These are phyloP conservation scores for Melanerpes formicivorus DNA, from an alignment of 2,113 vertebrate species.

Conservation along the genomic window DNA sequence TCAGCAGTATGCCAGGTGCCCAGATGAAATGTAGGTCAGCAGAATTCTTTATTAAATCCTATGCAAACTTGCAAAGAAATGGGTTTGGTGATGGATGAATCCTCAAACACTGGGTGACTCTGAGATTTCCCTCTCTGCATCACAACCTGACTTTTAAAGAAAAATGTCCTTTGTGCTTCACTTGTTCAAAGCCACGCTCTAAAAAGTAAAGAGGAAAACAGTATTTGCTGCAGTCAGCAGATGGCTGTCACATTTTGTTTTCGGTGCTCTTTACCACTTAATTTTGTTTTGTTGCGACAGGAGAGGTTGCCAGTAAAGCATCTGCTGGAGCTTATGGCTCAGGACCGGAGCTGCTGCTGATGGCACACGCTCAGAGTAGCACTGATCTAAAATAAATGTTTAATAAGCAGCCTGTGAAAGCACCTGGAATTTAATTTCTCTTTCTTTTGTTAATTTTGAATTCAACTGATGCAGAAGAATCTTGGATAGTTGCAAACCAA, in stretches of 20 bases:
- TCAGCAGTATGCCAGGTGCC: constrained; percentile 22
- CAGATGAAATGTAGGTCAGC: constrained; percentile 49
- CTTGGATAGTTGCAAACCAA: not conserved
- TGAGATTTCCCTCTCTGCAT: constrained; percentile 62
- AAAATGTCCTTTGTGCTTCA: constrained; percentile 65
- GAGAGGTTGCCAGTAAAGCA: constrained; percentile 83
- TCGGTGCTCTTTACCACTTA: constrained; percentile 82
- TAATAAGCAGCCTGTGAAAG: constrained; percentile 73
- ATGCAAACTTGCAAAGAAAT: constrained; percentile 64
- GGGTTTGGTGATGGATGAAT: constrained; percentile 68
- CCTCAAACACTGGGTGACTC: constrained; percentile 60
- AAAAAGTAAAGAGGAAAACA: constrained; percentile 72
- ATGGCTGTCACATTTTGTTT: constrained; percentile 87
- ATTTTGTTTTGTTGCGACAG: constrained; percentile 82
- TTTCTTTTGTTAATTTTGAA: not conserved
- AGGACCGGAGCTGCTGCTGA: constrained; percentile 72
- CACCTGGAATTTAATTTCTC: constrained; percentile 60
- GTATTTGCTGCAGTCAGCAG: constrained; percentile 82
- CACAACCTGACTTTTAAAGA: constrained; percentile 52
- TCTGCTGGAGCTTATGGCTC: constrained; percentile 84
- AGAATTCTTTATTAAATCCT: constrained; percentile 68
- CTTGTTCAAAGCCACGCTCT: constrained; percentile 72
- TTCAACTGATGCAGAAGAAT: constrained; percentile 27
- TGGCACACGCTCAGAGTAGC: constrained; percentile 77
- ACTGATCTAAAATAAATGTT: constrained; percentile 83